Evolutionary conservation across 1,140 invertebrate genomes (phyloP), one percentile per base, ranked within the genome.

Genomic region (Goniozus legneri): DNA sequence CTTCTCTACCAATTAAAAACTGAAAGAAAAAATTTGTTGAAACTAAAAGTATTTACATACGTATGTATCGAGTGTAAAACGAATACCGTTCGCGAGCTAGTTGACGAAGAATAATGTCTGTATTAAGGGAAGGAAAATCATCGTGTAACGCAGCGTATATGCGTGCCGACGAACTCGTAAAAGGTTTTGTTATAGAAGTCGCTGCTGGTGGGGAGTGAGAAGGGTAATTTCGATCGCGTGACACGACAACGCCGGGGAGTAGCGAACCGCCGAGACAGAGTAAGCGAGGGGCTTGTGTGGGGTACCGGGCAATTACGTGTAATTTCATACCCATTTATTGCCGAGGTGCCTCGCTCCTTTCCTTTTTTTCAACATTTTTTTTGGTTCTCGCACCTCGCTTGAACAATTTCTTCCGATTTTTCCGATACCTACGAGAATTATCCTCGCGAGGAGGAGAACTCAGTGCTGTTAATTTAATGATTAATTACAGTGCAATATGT

Each of bases 161-260:
- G n/a, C n/a, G n/a, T n/a, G n/a, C n/a, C n/a, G n/a, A n/a, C n/a
- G n/a, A n/a, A n/a, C 54, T 63, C 52, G 62, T 65, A 64, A 67
- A 70, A 64, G 61, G 53, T 64, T 70, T 67, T 60, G 65, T 69
- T 64, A 67, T 41, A 44, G 58, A n/a, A n/a, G n/a, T n/a, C n/a
- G n/a, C n/a, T n/a, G n/a, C n/a, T n/a, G n/a, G n/a, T n/a, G n/a
- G n/a, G n/a, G n/a, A n/a, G n/a, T n/a, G n/a, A n/a, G n/a, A n/a
- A 45, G 56, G 61, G 58, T 58, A 68, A 67, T 65, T 65, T 55
- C 55, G 64, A 68, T 73, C 62, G 70, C 70, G 70, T 73, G 70
- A 73, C 66, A 67, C 37, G 32, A 36, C 41, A 39, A 33, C 20
- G 16, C 16, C 10, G 34, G 34, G 39, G 19, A 0, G 14, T 3